These are phyloP conservation scores for Connochaetes taurinus DNA, from an alignment of 2,113 vertebrate genomes.

Conservation along the genomic window DNA sequence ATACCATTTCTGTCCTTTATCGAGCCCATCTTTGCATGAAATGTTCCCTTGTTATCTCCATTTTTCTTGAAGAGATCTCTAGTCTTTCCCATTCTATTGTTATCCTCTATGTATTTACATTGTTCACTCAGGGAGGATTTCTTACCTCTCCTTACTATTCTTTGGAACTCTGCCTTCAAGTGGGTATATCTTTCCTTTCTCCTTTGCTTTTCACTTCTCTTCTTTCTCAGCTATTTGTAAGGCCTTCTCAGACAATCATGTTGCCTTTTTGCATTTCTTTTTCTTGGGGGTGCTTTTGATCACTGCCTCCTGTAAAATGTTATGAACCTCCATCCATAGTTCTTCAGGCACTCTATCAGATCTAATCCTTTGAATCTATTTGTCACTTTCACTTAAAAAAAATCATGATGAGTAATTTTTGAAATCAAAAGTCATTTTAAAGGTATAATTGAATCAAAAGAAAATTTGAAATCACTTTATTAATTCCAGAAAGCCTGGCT, in stretches of 20 bases:
- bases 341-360: neutral
- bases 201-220: neutral
- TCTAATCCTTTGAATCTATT: neutral
- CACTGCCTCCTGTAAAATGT: neutral
- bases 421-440: neutral
- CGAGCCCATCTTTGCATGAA: neutral
- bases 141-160: neutral
- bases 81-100: neutral
- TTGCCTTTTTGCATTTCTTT: neutral
- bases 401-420: neutral
- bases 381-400: neutral
- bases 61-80: neutral
- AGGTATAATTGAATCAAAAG: neutral
- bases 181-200: neutral
- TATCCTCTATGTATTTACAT: neutral
- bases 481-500: conserved; percentile 1
- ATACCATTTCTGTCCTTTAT: neutral
- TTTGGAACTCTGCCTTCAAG: neutral
- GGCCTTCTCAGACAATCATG: neutral
- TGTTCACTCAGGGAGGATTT: neutral
- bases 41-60: neutral
- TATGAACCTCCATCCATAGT: neutral
- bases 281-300: neutral
- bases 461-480: neutral
- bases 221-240: neutral